phyloP scores from a whole-genome alignment of 2,797 vertebrate genomes.

The Neosilurus hyrtlii region DNA sequence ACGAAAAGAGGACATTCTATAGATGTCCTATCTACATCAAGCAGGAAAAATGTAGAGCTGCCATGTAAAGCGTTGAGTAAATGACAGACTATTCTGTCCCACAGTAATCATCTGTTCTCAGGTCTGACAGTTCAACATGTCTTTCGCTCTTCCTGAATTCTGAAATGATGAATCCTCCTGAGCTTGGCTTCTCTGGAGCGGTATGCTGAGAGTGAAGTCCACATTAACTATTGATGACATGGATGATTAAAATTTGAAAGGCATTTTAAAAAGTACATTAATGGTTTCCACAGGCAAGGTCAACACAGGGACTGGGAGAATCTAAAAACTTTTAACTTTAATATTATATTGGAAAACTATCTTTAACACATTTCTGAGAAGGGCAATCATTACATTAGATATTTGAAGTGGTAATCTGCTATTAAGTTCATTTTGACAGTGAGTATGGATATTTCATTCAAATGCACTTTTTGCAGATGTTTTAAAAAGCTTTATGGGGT shows the following conservation, averaged over 20 bases:
- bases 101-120: constrained; percentile 18
- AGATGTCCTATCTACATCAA: constrained; percentile 18
- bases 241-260: constrained; percentile 47
- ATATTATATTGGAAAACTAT: constrained; percentile 8
- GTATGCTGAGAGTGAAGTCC: constrained; percentile 24
- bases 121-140: neutral
- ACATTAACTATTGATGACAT: constrained; percentile 46
- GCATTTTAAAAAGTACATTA: constrained; percentile 38
- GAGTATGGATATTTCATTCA: neutral
- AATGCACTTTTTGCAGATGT: neutral
- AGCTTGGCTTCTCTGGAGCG: constrained; percentile 10
- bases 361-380: constrained; percentile 13
- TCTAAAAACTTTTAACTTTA: neutral
- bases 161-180: constrained; percentile 24
- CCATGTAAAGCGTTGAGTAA: constrained; percentile 23
- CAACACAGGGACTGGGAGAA: constrained; percentile 19
- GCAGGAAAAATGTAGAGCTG: neutral
- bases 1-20: constrained; percentile 5
- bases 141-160: constrained; percentile 16
- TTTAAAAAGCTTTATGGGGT: neutral
- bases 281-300: constrained; percentile 30
- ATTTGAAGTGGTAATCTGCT: neutral
- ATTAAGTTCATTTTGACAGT: neutral
- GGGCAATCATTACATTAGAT: constrained; percentile 4
- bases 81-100: constrained; percentile 13